These are phyloP conservation scores for Neodontobutis hainanensis DNA, from an alignment of 2,113 vertebrate genomes.

Conservation along the genomic window DNA sequence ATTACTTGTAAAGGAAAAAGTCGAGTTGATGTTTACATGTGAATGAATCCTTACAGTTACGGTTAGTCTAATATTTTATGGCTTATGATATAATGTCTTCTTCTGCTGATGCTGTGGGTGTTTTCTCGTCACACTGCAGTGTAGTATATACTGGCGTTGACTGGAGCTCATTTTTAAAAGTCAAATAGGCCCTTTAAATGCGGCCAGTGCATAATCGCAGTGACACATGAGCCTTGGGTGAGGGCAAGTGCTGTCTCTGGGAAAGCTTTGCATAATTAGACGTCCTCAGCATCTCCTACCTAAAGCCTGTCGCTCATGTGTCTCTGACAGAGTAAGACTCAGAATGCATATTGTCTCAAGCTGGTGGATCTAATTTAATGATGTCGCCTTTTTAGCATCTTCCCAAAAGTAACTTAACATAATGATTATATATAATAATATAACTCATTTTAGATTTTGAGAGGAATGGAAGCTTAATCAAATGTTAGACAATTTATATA, in stretches of 20 bases:
- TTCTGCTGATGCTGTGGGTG: no score
- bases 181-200: background rate
- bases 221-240: slow-evolving; percentile 57
- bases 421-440: no score
- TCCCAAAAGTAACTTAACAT: slow-evolving; percentile 20
- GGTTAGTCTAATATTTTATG: no score
- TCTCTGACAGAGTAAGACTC: slow-evolving; percentile 22
- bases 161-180: background rate
- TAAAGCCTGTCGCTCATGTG: slow-evolving; percentile 36
- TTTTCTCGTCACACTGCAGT: no score
- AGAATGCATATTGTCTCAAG: slow-evolving; percentile 47
- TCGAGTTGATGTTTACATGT: no score
- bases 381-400: slow-evolving; percentile 11
- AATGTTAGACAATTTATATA: no score
- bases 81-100: no score
- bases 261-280: slow-evolving; percentile 53
- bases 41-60: no score
- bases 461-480: no score
- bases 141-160: background rate
- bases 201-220: slow-evolving; percentile 59
- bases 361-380: slow-evolving; percentile 13
- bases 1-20: no score
- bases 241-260: slow-evolving; percentile 46
- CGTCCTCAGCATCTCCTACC: slow-evolving; percentile 18
- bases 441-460: no score